Percentiles rank a stretch among this genome's conserved stretches.
phyloP scores from a whole-genome alignment of 2,888 invertebrate genomes.

The Carterocephalus palaemon region DNA sequence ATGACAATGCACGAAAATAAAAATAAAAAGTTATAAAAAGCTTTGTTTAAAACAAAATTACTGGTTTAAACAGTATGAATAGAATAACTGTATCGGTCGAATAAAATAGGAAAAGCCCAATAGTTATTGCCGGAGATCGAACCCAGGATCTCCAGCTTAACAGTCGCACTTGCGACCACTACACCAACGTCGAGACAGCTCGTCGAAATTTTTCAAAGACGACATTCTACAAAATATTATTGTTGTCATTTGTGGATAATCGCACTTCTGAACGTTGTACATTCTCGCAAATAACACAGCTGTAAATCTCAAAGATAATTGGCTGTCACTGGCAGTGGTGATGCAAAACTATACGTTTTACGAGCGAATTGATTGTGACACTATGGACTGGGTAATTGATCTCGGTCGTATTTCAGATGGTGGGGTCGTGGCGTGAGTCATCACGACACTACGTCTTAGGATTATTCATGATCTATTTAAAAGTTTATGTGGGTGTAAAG shows the following conservation, averaged over 20 bases:
- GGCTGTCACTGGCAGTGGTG: conserved; percentile 34
- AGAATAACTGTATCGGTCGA: too few species aligned
- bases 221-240: not conserved
- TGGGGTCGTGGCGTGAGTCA: conserved; percentile 25
- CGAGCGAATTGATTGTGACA: conserved; percentile 31
- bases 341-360: conserved; percentile 36
- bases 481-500: not conserved
- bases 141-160: too few species aligned
- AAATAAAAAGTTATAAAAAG: too few species aligned
- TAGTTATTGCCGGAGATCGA: too few species aligned
- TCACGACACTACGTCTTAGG: conserved; percentile 1
- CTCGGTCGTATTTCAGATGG: conserved; percentile 30
- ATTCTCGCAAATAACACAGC: conserved; percentile 29
- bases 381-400: conserved; percentile 30
- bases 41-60: too few species aligned
- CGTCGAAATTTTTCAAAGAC: too few species aligned
- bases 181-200: too few species aligned
- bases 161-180: too few species aligned
- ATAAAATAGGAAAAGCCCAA: too few species aligned
- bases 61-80: too few species aligned
- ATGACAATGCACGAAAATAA: too few species aligned
- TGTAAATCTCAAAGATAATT: conserved; percentile 43
- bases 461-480: conserved; percentile 7
- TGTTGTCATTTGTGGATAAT: conserved; percentile 4
- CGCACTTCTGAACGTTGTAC: conserved; percentile 3